Percentiles rank a stretch among this genome's conserved stretches.
Evolutionary conservation across 2,888 invertebrate genomes (phyloP).

Genomic region (Abrostola tripartita): DNA sequence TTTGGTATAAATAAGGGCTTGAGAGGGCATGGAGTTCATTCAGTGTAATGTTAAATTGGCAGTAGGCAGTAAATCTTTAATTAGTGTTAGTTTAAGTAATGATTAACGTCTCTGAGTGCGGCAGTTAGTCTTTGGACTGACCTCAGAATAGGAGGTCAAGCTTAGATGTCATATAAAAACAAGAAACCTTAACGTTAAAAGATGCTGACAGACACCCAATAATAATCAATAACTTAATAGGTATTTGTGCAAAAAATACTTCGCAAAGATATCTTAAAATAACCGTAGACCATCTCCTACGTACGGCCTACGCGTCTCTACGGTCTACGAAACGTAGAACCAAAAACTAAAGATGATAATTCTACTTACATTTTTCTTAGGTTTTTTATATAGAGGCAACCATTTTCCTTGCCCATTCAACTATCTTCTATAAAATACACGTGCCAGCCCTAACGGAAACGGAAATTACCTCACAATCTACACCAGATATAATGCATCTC

Average conservation of each 20-base stretch:
- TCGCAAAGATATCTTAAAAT: not conserved
- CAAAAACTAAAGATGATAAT: not conserved
- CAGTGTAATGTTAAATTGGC: too few species aligned
- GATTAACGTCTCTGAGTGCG: too few species aligned
- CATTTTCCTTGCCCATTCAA: not conserved
- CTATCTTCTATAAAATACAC: not conserved
- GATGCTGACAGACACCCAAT: too few species aligned
- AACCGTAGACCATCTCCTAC: not conserved
- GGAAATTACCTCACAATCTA: slow-evolving; percentile 54
- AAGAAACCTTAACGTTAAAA: too few species aligned
- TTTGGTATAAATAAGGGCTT: not conserved
- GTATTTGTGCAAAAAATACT: not conserved
- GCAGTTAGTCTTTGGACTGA: too few species aligned
- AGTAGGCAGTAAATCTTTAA: too few species aligned
- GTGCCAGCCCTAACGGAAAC: slow-evolving; percentile 30
- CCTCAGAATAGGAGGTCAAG: too few species aligned
- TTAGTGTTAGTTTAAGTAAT: too few species aligned
- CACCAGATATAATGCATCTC: slow-evolving; percentile 56
- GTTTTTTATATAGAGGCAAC: too few species aligned
- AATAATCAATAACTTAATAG: too few species aligned
- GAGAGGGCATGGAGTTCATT: not conserved
- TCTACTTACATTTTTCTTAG: too few species aligned
- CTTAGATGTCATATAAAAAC: too few species aligned
- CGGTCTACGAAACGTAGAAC: not conserved
- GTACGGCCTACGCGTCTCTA: not conserved